phyloP scores from a whole-genome alignment of 1,140 invertebrate genomes.

The Aphidius gifuensis region DNA sequence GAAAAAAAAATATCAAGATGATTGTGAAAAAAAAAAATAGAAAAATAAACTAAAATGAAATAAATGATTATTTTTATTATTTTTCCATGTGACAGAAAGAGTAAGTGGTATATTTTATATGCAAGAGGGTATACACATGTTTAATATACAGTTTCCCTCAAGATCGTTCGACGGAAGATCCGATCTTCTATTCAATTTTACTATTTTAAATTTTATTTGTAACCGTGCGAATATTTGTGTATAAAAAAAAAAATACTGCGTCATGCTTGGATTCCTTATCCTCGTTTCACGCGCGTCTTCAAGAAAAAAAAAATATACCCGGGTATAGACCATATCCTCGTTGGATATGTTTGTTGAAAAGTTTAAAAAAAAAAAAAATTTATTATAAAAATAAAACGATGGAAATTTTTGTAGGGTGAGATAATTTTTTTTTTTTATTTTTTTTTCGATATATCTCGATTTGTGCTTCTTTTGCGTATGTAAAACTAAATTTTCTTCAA shows the following conservation, averaged over 20 bases:
- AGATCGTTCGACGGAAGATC: slow-evolving; percentile 32
- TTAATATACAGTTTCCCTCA: slow-evolving; percentile 24
- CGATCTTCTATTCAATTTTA: slow-evolving; percentile 39
- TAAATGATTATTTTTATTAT: not conserved
- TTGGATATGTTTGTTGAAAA: not conserved
- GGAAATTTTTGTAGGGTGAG: no score
- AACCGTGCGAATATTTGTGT: slow-evolving; percentile 36
- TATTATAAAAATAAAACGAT: no score
- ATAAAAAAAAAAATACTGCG: slow-evolving; percentile 13
- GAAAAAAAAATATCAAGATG: no score
- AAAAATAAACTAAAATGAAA: not conserved
- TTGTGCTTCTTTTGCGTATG: slow-evolving; percentile 8
- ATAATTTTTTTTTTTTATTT: no score
- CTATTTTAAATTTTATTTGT: slow-evolving; percentile 34
- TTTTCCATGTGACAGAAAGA: not conserved
- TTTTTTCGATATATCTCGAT: slow-evolving; percentile 9
- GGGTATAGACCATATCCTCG: not conserved
- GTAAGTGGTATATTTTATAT: not conserved
- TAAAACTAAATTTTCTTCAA: slow-evolving; percentile 19
- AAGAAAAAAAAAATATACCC: slow-evolving; percentile 28
- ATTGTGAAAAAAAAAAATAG: no score
- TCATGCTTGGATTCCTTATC: slow-evolving; percentile 39
- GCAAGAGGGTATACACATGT: not conserved
- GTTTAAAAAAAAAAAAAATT: not conserved
- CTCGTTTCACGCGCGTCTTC: slow-evolving; percentile 26